Base-by-base conservation (phyloP, 1,140 invertebrate genomes). In the Diabrotica undecimpunctata region DNA sequence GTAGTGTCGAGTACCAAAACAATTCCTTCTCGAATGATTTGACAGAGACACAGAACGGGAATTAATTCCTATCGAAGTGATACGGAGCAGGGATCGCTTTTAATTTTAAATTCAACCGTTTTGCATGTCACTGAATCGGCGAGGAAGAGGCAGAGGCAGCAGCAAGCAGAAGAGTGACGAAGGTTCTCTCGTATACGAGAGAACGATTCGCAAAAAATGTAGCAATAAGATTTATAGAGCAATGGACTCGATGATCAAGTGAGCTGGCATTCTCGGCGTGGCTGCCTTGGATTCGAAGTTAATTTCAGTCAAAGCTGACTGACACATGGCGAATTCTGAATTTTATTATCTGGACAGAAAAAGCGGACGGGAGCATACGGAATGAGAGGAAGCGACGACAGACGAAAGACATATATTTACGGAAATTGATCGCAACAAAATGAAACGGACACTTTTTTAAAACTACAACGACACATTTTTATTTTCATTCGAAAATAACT, bases 171-270 rank as follows among this genome's bases (percentile, higher is more conserved):
- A 51, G 41, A 60, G 58, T 60, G 58, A 60, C 58, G 58, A 60
- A 60, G 58, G 58, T 60, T 60, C 41, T 46, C 41, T n/a, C n/a
- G n/a, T 46, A 46, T 60, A 60, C 58, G 58, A 60, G 41, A 46
- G n/a, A 46, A n/a, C 41, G 41, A 46, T 46, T 39, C 61, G 53
- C 38, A 54, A 62, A 62, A 62, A 62, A 62, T 62, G 61, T 54
- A 62, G 61, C 61, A 62, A 62, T 62, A 62, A 62, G 61, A 62
- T 62, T 62, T 62, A 62, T 62, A 62, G 61, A 62, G 61, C 61
- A 54, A 62, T 62, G 61, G 61, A 62, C 61, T 25, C 61, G 38
- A 62, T 62, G 38, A 62, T 62, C 61, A 62, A 62, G 61, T 62
- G 53, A 62, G 61, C 37, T 54, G 61, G 61, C 61, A 54, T 62